These are phyloP conservation scores for Chrysodeixis includens DNA, from an alignment of 2,888 invertebrate genomes.

Conservation along the genomic window DNA sequence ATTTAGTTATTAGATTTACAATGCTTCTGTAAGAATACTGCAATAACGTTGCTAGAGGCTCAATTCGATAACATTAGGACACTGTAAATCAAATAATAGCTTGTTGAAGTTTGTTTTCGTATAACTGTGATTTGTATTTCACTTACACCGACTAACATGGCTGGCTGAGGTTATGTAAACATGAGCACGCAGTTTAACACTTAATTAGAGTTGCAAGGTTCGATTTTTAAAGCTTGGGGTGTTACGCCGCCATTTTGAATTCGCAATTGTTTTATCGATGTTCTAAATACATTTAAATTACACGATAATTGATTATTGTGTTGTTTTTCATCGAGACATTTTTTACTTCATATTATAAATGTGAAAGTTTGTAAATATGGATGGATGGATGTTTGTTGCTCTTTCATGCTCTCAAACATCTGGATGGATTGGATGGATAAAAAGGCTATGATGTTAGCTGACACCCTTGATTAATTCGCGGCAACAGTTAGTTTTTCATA, in stretches of 20 bases:
- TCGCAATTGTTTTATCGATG: neutral
- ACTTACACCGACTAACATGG: neutral
- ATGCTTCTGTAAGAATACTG: too few species aligned
- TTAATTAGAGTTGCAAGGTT: neutral
- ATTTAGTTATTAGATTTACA: too few species aligned
- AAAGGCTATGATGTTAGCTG: too few species aligned
- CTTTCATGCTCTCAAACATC: too few species aligned
- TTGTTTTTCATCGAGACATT: too few species aligned
- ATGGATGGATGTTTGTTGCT: too few species aligned
- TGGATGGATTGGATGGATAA: too few species aligned
- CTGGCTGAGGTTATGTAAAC: neutral
- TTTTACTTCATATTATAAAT: too few species aligned
- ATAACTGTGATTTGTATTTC: neutral
- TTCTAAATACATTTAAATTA: neutral
- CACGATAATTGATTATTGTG: neutral
- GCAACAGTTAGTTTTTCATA: too few species aligned
- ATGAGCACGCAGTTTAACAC: neutral
- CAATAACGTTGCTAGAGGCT: too few species aligned
- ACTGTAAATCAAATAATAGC: slow-evolving; percentile 11
- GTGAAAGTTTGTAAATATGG: too few species aligned
- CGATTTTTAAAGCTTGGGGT: neutral
- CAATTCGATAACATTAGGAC: neutral
- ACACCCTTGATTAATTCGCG: too few species aligned
- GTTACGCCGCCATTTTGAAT: neutral
- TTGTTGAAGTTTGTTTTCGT: slow-evolving; percentile 3